Base-by-base conservation (phyloP, 2,888 invertebrate genomes). In the Ichneumoninae sp. region DNA sequence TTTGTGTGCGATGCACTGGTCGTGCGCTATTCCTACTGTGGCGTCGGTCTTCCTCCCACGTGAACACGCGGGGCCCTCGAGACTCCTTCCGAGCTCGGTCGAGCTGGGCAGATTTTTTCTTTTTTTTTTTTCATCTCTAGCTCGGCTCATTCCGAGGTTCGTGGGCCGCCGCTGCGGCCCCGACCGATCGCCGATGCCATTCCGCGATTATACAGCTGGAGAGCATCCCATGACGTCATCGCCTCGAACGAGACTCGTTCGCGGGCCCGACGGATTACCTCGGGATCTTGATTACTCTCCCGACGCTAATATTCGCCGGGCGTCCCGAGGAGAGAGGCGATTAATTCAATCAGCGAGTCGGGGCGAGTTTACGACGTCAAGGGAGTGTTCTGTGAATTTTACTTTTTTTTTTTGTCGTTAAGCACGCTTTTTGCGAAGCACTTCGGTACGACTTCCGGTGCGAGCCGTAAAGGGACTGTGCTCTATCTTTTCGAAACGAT, bases 151-250 rank as follows among this genome's bases (percentile, higher is more conserved):
- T 72, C 65, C 57, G 70, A 54, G 54, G 66, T 54, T 68, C 54
- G 80, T 80, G 68, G 80, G 36, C 50, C 47, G 68, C 13, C 70
- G 57, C 5, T 13, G 19, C 68, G 57, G 68, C 26, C 68, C 30
- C 47, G 47, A 71, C 52, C 71, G 50, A 84, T 77, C 83, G 69
- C 30, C 68, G 77, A 77, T 84, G 77, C 68, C 83, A 70, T 69
- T 70, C 44, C 69, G 50, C 84, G 77, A 74, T 77, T 77, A 81
- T 26, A 47, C 57, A 68, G 36, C n/a, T 30, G 76, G 76, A 77
- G 44, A 47, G 81, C 81, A 78, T 84, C 84, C 54, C 68, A 70
- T 84, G 77, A 84, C 71, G 83, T 84, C 76, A 77, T 52, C 19
- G 1, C 22, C 7, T 33, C 54, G 19, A 57, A 68, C 33, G 54